Percentiles rank a stretch among this genome's conserved stretches.
Evolutionary conservation across 1,140 invertebrate species (phyloP).

Genomic region (Ceratitis capitata): DNA sequence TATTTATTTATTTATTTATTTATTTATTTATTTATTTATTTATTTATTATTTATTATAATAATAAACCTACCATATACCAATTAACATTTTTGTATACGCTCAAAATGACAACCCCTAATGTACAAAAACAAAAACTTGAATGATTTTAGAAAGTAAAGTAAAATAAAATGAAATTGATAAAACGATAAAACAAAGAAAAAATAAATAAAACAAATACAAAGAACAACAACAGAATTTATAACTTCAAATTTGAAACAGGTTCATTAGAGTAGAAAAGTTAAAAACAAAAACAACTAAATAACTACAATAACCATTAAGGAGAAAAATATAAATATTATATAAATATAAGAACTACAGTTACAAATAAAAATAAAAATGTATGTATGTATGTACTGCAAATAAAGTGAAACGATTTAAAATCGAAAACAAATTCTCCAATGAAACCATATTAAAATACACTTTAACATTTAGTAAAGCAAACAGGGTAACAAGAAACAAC

Average conservation of each 20-base stretch:
- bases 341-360: background rate
- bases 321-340: background rate
- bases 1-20: no score
- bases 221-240: conserved; percentile 29
- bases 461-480: background rate
- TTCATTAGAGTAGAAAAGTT: conserved; percentile 17
- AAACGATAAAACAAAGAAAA: background rate
- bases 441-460: background rate
- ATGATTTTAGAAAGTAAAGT: background rate
- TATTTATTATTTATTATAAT: background rate
- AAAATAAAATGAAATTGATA: no score
- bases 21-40: no score
- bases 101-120: conserved; percentile 3
- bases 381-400: background rate
- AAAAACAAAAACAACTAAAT: background rate
- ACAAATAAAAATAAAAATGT: background rate
- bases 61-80: background rate
- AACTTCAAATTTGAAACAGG: conserved; percentile 4
- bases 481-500: conserved; percentile 36
- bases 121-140: conserved; percentile 15
- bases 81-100: conserved; percentile 16
- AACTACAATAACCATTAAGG: background rate
- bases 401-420: background rate
- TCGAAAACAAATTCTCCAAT: background rate
- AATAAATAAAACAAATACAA: background rate